Evolutionary conservation across 53 echinoderm and acorn worm species (phyloP).

Genomic region (Stichopus horrens): DNA sequence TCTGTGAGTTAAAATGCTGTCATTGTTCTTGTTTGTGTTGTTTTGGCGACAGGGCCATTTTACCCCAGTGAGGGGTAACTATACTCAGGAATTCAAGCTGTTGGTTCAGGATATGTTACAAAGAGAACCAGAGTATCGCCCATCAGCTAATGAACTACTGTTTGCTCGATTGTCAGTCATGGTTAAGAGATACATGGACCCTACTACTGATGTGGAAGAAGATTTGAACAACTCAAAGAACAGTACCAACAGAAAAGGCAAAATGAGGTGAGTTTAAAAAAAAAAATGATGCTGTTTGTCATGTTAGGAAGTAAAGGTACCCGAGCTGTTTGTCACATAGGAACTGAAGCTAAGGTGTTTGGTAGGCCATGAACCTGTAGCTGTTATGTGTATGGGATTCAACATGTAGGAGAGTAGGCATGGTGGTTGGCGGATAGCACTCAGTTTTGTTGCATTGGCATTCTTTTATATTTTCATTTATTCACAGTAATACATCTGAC

Average conservation of each 20-base stretch:
- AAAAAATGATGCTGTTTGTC: background rate
- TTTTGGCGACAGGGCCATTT: constrained; percentile 79
- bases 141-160: constrained; percentile 88
- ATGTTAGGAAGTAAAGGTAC: no score
- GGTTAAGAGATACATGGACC: constrained; percentile 79
- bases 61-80: constrained; percentile 95
- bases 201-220: constrained; percentile 78
- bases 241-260: constrained; percentile 60
- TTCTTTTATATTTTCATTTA: no score
- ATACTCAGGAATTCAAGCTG: constrained; percentile 86
- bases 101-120: constrained; percentile 97
- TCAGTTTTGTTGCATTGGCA: no score
- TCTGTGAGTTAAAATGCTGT: background rate
- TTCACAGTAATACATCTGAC: no score
- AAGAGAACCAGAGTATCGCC: constrained; percentile 94
- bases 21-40: background rate
- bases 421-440: no score
- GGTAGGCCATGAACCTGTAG: no score
- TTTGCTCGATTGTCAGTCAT: constrained; percentile 75
- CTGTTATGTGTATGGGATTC: no score
- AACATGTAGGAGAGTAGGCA: no score
- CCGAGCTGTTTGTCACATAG: no score
- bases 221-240: constrained; percentile 65
- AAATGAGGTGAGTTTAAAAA: constrained; percentile 66
- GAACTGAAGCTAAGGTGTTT: no score